phyloP scores from a whole-genome alignment of 2,797 vertebrate species.

The Hypotaenidia okinawae region DNA sequence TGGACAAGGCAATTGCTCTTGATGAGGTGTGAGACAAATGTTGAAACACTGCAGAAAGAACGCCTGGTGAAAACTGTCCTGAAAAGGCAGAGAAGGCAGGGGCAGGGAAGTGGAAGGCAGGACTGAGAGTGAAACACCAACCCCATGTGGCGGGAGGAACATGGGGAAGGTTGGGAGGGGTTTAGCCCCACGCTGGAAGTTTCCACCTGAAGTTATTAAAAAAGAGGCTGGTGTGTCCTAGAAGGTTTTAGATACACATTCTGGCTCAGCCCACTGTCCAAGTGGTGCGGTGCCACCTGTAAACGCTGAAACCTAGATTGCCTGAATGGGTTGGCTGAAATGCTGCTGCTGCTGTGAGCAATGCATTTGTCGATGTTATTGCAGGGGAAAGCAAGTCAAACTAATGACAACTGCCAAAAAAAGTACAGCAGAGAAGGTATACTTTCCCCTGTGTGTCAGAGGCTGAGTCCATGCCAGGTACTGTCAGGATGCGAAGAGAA shows the following conservation, averaged over 20 bases:
- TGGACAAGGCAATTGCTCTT: background rate
- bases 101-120: background rate
- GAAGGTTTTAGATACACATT: background rate
- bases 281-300: background rate
- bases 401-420: background rate
- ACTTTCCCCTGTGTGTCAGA: background rate
- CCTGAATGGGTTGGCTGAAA: background rate
- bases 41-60: background rate
- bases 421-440: background rate
- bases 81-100: background rate
- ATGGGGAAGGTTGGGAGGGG: background rate
- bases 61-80: background rate
- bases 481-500: background rate
- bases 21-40: background rate
- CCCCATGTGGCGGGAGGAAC: background rate
- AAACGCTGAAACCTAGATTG: slow-evolving; percentile 8
- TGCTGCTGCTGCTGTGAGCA: background rate
- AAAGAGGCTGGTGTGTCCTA: background rate
- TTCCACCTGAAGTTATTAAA: background rate
- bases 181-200: background rate
- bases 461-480: background rate
- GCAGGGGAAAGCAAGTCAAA: background rate
- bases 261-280: background rate
- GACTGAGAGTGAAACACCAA: background rate
- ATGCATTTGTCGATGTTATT: background rate